Evolutionary conservation across 2,888 invertebrate genomes (phyloP).

Genomic region (Eudemis profundana): DNA sequence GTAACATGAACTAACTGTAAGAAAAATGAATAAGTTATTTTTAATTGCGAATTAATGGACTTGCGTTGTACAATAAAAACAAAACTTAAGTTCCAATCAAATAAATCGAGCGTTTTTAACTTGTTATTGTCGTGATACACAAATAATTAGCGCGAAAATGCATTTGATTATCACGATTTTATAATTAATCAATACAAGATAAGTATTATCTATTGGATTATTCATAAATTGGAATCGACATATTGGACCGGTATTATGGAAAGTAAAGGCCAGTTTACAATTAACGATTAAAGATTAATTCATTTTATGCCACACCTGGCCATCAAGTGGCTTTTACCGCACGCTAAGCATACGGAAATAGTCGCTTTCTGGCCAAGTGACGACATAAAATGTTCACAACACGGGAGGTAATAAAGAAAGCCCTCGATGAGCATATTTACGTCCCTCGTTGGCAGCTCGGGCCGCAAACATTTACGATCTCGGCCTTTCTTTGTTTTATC

Average conservation of each 20-base stretch:
- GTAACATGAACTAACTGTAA: not conserved
- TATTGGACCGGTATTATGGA: not conserved
- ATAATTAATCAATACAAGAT: conserved; percentile 24
- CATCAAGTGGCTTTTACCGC: too few relatives aligned
- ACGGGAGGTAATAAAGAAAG: too few relatives aligned
- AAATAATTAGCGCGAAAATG: conserved; percentile 19
- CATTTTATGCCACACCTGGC: too few relatives aligned
- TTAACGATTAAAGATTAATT: conserved; percentile 3
- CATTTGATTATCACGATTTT: conserved; percentile 16
- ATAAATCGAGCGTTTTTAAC: not conserved
- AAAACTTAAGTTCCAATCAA: not conserved
- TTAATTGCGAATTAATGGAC: not conserved
- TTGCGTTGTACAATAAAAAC: not conserved
- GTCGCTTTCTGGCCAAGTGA: too few relatives aligned
- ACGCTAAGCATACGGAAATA: too few relatives aligned
- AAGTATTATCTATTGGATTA: conserved; percentile 14
- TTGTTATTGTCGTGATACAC: not conserved
- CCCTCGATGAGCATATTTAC: too few relatives aligned
- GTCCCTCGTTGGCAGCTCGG: too few relatives aligned
- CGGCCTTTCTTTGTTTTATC: too few relatives aligned
- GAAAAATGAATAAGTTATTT: not conserved
- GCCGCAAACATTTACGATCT: too few relatives aligned
- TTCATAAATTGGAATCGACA: conserved; percentile 13
- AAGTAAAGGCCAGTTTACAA: conserved; percentile 6
- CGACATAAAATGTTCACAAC: too few relatives aligned